Percentiles rank a stretch among this genome's conserved stretches.
phyloP scores from a whole-genome alignment of 1,140 invertebrate species.

The Trialeurodes vaporariorum region DNA sequence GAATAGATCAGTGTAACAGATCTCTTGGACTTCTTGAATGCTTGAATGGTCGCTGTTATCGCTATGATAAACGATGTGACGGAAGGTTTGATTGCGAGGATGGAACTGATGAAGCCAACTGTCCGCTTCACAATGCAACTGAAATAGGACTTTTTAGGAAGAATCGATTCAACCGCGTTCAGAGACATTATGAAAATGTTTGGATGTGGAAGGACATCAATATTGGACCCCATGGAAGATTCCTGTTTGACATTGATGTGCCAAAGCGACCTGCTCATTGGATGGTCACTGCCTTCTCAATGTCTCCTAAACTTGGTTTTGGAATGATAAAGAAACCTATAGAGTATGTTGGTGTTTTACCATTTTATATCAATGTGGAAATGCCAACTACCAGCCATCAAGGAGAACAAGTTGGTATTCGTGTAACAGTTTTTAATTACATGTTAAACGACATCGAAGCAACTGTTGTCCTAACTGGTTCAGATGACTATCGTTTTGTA shows the following conservation, averaged over 20 bases:
- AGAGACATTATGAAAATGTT: conserved; percentile 82
- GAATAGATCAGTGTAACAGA: conserved; percentile 56
- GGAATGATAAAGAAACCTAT: conserved; percentile 69
- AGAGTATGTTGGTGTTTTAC: conserved; percentile 69
- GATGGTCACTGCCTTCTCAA: conserved; percentile 85
- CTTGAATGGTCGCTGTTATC: conserved; percentile 68
- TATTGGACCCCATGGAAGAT: conserved; percentile 79
- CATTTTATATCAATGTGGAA: conserved; percentile 92
- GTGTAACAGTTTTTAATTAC: conserved; percentile 91
- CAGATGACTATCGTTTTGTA: conserved; percentile 83
- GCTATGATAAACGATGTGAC: conserved; percentile 64
- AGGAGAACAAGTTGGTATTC: conserved; percentile 86
- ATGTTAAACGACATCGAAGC: conserved; percentile 71
- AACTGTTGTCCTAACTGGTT: conserved; percentile 73
- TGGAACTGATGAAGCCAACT: conserved; percentile 76
- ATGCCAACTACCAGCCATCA: conserved; percentile 70
- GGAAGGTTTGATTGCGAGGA: conserved; percentile 64
- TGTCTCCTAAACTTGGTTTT: conserved; percentile 73
- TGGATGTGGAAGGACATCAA: conserved; percentile 93
- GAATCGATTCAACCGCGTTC: conserved; percentile 70
- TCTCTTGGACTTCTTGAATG: conserved; percentile 63
- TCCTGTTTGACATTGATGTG: conserved; percentile 76
- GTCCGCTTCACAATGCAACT: conserved; percentile 45
- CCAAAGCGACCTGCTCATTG: conserved; percentile 75
- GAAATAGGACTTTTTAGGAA: conserved; percentile 61